Base-by-base conservation (phyloP, 2,113 vertebrate genomes). In the Chaetops frenatus region DNA sequence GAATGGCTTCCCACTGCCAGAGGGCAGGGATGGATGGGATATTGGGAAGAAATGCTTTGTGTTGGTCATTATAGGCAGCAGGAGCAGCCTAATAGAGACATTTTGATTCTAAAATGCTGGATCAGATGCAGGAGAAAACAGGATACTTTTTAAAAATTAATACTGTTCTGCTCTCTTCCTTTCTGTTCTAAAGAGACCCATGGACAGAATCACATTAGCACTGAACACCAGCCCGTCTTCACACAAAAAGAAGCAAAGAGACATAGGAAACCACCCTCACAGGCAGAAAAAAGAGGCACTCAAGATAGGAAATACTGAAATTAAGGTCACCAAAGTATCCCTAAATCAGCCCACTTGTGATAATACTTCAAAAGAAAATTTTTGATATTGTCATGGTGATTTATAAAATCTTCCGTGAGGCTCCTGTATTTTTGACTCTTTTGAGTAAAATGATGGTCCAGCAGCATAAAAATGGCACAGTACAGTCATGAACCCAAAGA, bases 401-500 rank as follows among this genome's bases (percentile, higher is more conserved):
- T 76, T 62, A 27, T 5, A 60, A 71, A 81, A 54, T 5, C 11
- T 81, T 61, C 11, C 31, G 19, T 15, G 15, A 48, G 5, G 15
- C 4, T 77, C 35, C 18, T 61, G n/a, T 86, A 23, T 4, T 54
- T 10, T 44, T 62, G 10, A 5, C 3, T 57, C 20, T 38, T 71
- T 57, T 66, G 10, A 60, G 13, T 0, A 1, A 60, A 77, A 29
- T 19, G 27, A 36, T 38, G 31, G 20, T 47, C 48, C 62, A 67
- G 9, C 35, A 85, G 54, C 19, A 58, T 16, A 40, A 57, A 78
- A 78, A 36, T 6, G 12, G 15, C 4, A 3, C 11, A 61, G 12
- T 3, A 40, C 12, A 27, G 8, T 25, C 0, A 0, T 48, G 14
- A 69, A 61, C 19, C 15, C 23, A 8, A 86, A 28, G 22, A 35